Base-by-base conservation (phyloP, 2,888 invertebrate species). In the Liopterus haemorrhoidalis region DNA sequence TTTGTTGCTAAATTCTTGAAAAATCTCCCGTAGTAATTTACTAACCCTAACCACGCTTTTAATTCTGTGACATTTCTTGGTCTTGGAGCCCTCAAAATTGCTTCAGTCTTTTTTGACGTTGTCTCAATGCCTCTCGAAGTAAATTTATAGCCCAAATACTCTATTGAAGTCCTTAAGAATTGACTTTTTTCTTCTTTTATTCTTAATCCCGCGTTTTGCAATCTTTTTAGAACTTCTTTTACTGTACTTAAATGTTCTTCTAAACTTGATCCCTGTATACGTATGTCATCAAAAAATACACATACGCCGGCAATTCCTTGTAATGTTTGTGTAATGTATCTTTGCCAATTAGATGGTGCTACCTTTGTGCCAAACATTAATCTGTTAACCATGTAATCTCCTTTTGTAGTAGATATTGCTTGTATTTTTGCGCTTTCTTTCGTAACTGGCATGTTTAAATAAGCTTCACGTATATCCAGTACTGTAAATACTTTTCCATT, bases 1-100 rank as follows among this genome's bases (percentile, higher is more conserved):
- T 41, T 46, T 0, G 53, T 49, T 30, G 53, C 37, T 4, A 53
- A 28, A 22, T 52, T 33, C 3, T 39, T 43, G 28, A 52, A 51
- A 20, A 51, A 53, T 2, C 43, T 21, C 30, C 35, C 45, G 41
- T 47, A 50, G 20, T 45, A 47, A 2, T 42, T 43, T 5, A 45
- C 47, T 21, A 50, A 48, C 5, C 46, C 48, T 21, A 50, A 28
- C 14, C 49, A 49, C 22, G 49, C 15, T 27, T 51, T 44, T 15
- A 45, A 18, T n/a, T 45, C 32, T 25, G 42, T 28, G 2, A 32
- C 38, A 12, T 41, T 32, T 3, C 22, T 28, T 32, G 50, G 50
- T 41, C 41, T 50, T 6, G 46, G 50, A 12, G 52, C 50, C 48
- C 49, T 2, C 47, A 43, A 21, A 52, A 16, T 8, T 46, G n/a